Evolutionary conservation across 2,797 vertebrate genomes (phyloP), one percentile per base, ranked within the genome.

Genomic region (Neosalanx taihuensis): DNA sequence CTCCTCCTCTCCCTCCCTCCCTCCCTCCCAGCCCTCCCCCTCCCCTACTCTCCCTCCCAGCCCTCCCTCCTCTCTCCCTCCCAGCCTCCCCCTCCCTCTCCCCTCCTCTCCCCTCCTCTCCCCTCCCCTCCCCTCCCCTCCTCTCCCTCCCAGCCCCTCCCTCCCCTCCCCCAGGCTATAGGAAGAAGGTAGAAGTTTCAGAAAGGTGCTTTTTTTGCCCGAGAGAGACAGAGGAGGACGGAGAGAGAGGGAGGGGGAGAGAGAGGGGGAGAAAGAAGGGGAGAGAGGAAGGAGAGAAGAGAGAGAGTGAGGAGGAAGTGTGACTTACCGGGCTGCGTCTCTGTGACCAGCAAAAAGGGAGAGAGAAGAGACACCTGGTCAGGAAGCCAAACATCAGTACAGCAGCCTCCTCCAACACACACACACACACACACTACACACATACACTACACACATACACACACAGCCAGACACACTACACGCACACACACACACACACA

Each of bases 311-410:
- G 6, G 61, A 57, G 57, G 61, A 72, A 69, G 79, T 72, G 72
- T 80, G 76, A 92, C 97, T 98, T 96, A 99, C 97, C 94, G 97
- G 96, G 84, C 97, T 99, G 89, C 96, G 97, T 94, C 95, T 97
- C 97, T 99, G 97, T 90, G 95, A 95, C 93, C 96, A 95, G 97
- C 95, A 94, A 94, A 97, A 97, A 92, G 94, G 94, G 94, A 98
- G 94, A 99, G 95, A 99, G 95, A 99, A 97, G 89, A 99, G 94
- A 98, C 76, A 97, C 94, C 95, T 96, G 94, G 94, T 99, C 96
- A 99, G 96, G 97, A 91, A 97, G 94, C 79, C 82, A 96, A 91
- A 95, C 91, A 92, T 96, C 94, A 97, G 95, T 95, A 81, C 92
- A 89, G 90, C 82, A 89, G 80, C 88, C 84, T 88, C 85, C 72